Evolutionary conservation across 2,113 vertebrate species (phyloP), one percentile per base, ranked within the genome.

Genomic region (Pipra filicauda): DNA sequence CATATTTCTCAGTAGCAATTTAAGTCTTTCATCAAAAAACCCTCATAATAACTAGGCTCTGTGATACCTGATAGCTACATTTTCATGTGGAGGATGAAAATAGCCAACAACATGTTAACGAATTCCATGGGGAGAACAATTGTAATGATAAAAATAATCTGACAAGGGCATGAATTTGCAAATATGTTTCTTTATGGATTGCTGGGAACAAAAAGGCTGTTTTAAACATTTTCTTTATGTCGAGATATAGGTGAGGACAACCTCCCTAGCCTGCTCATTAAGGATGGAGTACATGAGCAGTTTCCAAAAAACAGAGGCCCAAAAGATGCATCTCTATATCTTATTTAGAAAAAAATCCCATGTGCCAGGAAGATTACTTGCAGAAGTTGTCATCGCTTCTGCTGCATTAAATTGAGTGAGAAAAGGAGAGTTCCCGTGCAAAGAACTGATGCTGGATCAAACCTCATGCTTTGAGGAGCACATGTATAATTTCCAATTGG

Each of bases 11-110:
- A 58, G 75, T 94, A 89, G 73, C 58, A 93, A 85, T 93, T 95
- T 94, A 82, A 91, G 89, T 33, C 75, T 95, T 97, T 90, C 82
- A 86, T 94, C 77, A 66, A 87, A 97, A 93, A 91, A 89, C 41
- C 1, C 41, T 94, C 62, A 26, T 57, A 85, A 83, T 89, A 70
- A 73, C 85, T 49, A 66, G 93, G 92, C 67, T 92, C 79, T 81
- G 74, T 37, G 35, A 89, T 84, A 95, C 84, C 96, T 73, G 82
- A 39, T 73, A 78, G 88, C 87, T 95, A 92, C 49, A 79, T 91
- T 92, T 95, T 94, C 89, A 51, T 85, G 86, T 94, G 88, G 91
- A 93, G 54, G 88, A 95, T 85, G 61, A 72, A 96, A 97, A 97
- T 69, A 93, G 80, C 57, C n/a, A 88, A 77, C 61, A 93, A 95